Base-by-base conservation (phyloP, 2,888 invertebrate species). In the Tipula unca region DNA sequence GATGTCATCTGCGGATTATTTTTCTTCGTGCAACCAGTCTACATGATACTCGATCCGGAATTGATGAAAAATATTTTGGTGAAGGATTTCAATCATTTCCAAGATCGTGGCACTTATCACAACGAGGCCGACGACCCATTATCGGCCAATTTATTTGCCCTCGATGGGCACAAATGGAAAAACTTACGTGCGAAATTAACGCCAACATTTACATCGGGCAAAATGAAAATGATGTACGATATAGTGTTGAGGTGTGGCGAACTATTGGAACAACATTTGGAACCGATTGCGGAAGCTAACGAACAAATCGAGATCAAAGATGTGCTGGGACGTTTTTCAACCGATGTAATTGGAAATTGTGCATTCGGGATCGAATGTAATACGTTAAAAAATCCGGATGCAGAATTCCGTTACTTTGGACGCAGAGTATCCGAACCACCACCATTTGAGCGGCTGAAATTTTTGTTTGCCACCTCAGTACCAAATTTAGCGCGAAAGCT, bases 141-240 rank as follows among this genome's bases (percentile, higher is more conserved):
- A 1, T 87, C 89, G 0, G 89, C 87, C 0, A 89, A 91, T 87
- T 87, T 91, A 5, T 87, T 90, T 8, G 87, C 87, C n/a, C 85
- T 91, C 29, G 89, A 89, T 1, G 92, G 91, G 1, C 88, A 89
- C 1, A 89, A 90, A 85, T 92, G 92, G 92, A 91, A 90, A 84
- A 88, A 89, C n/a, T 87, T 92, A 69, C 88, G 92, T 13, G 88
- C 88, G 0, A 91, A 91, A 85, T 86, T 92, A 35, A 90, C 91
- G 0, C 91, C 92, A 0, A 91, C 91, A 0, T 92, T 92, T 85
- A 91, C 91, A 0, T 90, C 92, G 0, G 92, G 91, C 5, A 92
- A 91, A 87, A 91, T 92, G 89, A 92, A 91, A 87, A 89, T 88
- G 36, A 92, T 92, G 92, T 89, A 89, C 86, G 86, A 87, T 3